Conservation (phyloP, 2,113 vertebrate species). For the Asarcornis scutulata region DNA sequence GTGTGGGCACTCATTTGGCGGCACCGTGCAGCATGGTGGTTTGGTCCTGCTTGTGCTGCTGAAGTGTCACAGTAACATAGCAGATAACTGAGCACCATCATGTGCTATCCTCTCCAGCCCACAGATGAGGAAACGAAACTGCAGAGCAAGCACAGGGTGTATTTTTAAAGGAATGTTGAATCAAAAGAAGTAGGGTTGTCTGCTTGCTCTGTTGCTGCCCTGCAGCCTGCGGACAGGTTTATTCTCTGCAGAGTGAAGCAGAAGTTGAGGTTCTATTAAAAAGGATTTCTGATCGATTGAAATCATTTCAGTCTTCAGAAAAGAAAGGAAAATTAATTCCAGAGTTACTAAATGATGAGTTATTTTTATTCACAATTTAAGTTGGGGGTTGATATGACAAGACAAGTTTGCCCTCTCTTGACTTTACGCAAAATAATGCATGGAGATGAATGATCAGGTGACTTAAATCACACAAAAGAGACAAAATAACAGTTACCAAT, state of each 20-base stretch:
- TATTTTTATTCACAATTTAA: not conserved
- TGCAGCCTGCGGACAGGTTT: not conserved
- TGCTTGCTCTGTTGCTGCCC: not conserved
- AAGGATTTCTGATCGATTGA: not conserved
- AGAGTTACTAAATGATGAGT: not conserved
- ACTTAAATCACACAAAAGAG: not conserved
- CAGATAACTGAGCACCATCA: not conserved
- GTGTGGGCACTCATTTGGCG: too few species aligned
- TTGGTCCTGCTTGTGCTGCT: not conserved
- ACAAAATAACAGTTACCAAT: not conserved
- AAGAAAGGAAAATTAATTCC: not conserved
- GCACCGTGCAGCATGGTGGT: not conserved
- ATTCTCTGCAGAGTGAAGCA: not conserved
- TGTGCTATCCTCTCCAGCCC: not conserved
- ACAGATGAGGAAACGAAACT: not conserved
- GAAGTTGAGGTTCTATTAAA: not conserved
- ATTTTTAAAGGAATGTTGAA: not conserved
- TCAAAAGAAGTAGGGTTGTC: not conserved
- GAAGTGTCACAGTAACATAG: not conserved
- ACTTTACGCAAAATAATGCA: not conserved
- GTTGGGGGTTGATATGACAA: not conserved
- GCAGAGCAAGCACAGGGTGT: not conserved
- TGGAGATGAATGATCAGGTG: not conserved
- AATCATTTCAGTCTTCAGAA: not conserved
- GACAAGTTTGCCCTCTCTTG: not conserved